Base-by-base conservation (phyloP, 1,140 invertebrate species). In the Bicyclus anynana region DNA sequence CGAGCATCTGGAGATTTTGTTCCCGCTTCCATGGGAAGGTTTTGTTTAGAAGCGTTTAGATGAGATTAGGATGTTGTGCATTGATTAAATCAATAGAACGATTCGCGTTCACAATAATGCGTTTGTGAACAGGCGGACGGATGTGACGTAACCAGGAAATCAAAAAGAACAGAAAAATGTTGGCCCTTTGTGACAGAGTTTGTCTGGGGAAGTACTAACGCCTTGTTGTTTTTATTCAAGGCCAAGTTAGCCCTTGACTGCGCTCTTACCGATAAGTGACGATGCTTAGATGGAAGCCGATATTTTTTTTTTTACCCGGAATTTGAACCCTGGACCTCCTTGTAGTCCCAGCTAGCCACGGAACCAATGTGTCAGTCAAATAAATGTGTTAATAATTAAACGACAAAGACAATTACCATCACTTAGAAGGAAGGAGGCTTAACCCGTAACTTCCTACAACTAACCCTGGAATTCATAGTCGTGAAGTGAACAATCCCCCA, bases 361-460 rank as follows among this genome's bases (percentile, higher is more conserved):
- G n/a, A n/a, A n/a, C n/a, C n/a, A n/a, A n/a, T n/a, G n/a, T n/a
- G n/a, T n/a, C n/a, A n/a, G n/a, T n/a, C n/a, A n/a, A 27, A 27
- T 50, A 47, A 60, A 54, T 54, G 35, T 60, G 58, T 52, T 29
- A 50, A 44, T 35, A 44, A 60, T 60, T 60, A 60, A 17, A 54
- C 18, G 23, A n/a, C 27, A 17, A 54, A 17, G 23, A n/a, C 27
- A n/a, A 46, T 23, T 6, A 17, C 26, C 23, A 54, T 50, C 40
- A 16, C n/a, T n/a, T 49, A 33, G 26, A 23, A 49, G 21, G 17
- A 48, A 44, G 27, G 44, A 60, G 47, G 44, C 40, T 56, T 54
- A 54, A 59, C n/a, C 42, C 35, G 51, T 53, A n/a, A 12, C 20
- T 80, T 72, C 77, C 72, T 63, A 60, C 62, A 33, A 69, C 69